phyloP scores from a whole-genome alignment of 2,888 invertebrate species.

The Beris morrisii region DNA sequence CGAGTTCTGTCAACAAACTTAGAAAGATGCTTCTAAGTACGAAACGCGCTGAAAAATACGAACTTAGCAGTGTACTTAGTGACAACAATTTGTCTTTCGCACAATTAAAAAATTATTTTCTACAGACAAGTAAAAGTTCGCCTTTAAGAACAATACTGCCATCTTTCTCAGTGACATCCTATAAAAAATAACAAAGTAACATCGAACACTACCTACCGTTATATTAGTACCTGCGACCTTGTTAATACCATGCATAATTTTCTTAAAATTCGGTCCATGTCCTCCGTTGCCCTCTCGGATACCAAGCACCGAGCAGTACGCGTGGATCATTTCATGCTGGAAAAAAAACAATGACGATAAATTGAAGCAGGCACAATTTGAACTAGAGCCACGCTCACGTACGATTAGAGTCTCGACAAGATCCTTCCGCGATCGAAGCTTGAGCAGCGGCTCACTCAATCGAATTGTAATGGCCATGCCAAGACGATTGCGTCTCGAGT shows the following conservation, averaged over 20 bases:
- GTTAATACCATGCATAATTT: conserved; percentile 94
- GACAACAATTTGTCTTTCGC: too few species aligned
- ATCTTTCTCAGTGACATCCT: too few species aligned
- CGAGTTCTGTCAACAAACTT: too few species aligned
- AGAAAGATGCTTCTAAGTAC: too few species aligned
- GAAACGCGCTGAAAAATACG: too few species aligned
- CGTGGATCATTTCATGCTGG: conserved; percentile 99
- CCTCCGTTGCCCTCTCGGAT: conserved; percentile 86
- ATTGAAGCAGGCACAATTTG: neutral
- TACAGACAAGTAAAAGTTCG: too few species aligned
- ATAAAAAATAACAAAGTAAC: too few species aligned
- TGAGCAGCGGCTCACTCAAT: conserved; percentile 88
- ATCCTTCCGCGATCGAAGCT: conserved; percentile 90
- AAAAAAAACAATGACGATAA: conserved; percentile 43
- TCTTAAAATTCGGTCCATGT: conserved; percentile 92
- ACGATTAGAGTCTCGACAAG: conserved; percentile 93
- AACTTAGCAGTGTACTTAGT: too few species aligned
- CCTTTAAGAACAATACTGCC: too few species aligned
- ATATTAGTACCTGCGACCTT: conserved; percentile 82
- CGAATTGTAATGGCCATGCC: conserved; percentile 51
- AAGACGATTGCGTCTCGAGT: conserved; percentile 47
- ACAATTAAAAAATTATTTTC: too few species aligned
- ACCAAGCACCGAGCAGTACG: conserved; percentile 86
- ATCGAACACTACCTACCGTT: conserved; percentile 59
- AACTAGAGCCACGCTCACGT: conserved; percentile 32